Evolutionary conservation across 2,113 vertebrate species (phyloP), one percentile per base, ranked within the genome.

Genomic region (Gobiocypris rarus): DNA sequence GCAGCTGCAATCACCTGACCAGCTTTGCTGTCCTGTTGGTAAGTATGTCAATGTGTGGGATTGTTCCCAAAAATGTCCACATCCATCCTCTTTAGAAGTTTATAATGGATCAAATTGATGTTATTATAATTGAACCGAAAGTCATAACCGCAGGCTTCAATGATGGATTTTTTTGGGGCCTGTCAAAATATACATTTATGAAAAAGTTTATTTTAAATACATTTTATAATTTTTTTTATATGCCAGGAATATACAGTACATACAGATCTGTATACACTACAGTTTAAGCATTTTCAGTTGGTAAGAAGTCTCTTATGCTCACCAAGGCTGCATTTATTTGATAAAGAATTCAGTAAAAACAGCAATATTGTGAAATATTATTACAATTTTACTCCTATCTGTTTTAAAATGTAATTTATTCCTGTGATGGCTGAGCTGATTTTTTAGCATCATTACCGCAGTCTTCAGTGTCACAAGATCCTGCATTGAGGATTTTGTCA

Each of bases 21-120:
- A 96, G 97, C 83, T 99, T 99, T 84, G 96, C 95, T 0, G 92
- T 99, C 83, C 92, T 99, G 75, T 89, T 98, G 96, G 98, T 98
- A 67, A 71, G 73, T 24, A 59, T 67, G 52, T 74, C 11, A 70
- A 19, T n/a, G 9, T 70, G 34, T 22, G 9, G 1, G 9, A 4
- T 38, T 19, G 15, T 38, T 38, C 34, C 31, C 63, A 38, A 54
- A 77, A 77, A 77, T 77, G 19, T 58, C 17, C 31, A 54, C 31
- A 75, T 54, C 73, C 52, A 54, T 54, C 17, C 17, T 54, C 52
- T 54, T 54, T 17, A 8, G 15, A 52, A 52, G 6, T 54, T 2
- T 54, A 54, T 54, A 54, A 54, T 54, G 17, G 6, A 1, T 54
- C 52, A 54, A 54, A 54, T 8, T 8, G 19, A 54, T 54, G 8